These are phyloP conservation scores for Platorchestia sp. DNA, from an alignment of 1,140 invertebrate genomes.

Conservation along the genomic window DNA sequence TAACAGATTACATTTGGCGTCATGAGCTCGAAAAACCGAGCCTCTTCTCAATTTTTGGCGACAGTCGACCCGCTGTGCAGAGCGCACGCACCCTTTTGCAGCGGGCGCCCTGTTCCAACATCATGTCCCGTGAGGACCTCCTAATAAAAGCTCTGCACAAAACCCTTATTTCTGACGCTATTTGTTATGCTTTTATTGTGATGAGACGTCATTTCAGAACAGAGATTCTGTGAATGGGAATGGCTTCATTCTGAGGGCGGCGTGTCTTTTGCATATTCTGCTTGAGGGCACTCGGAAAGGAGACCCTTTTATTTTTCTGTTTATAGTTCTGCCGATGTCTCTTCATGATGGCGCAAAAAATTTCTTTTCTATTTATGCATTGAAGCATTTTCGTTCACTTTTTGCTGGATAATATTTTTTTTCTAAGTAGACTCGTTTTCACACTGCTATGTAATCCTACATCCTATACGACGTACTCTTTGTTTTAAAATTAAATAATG, in stretches of 20 bases:
- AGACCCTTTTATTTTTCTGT: background rate
- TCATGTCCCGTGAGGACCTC: background rate
- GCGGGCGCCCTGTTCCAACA: background rate
- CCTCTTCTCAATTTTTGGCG: background rate
- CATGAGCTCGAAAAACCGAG: background rate
- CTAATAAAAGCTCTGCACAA: slow-evolving; percentile 12
- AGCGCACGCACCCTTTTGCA: background rate
- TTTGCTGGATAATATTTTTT: too few relatives aligned
- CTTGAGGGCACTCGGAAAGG: background rate
- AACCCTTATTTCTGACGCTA: slow-evolving; percentile 20
- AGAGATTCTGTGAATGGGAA: slow-evolving; percentile 51
- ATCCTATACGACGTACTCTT: too few relatives aligned
- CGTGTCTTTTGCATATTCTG: slow-evolving; percentile 45
- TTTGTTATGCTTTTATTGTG: slow-evolving; percentile 56
- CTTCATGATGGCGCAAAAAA: background rate
- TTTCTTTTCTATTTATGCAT: background rate
- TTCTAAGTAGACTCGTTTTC: too few relatives aligned
- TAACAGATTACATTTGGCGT: background rate
- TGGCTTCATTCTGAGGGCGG: slow-evolving; percentile 2
- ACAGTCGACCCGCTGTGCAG: background rate
- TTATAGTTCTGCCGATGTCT: background rate
- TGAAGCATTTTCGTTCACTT: background rate
- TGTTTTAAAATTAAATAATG: too few relatives aligned
- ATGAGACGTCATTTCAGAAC: slow-evolving; percentile 53
- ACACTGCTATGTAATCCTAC: too few relatives aligned